Conservation (phyloP, 2,113 vertebrate species). For the Globicephala melas region DNA sequence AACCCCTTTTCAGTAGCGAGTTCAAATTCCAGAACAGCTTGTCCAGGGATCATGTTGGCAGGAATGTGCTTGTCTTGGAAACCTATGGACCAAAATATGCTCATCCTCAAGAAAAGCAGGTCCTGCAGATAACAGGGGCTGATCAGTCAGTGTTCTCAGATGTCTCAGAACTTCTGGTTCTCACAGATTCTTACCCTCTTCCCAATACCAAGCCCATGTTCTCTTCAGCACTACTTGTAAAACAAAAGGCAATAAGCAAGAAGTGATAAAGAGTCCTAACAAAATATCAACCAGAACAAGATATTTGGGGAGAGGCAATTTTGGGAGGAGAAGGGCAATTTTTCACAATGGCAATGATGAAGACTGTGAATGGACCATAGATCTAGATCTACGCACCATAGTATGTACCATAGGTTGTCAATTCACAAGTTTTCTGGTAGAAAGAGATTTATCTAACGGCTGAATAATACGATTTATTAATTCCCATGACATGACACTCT, state of each 20-base stretch:
- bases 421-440: background rate
- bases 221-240: background rate
- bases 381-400: background rate
- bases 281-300: conserved; percentile 34
- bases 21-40: conserved; percentile 69
- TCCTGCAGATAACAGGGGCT: background rate
- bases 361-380: background rate
- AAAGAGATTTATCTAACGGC: background rate
- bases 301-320: background rate
- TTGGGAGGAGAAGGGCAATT: background rate
- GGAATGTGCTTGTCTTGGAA: conserved; percentile 69
- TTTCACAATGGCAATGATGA: background rate
- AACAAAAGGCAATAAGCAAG: conserved; percentile 13
- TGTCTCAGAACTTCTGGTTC: background rate
- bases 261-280: conserved; percentile 43
- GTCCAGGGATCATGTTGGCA: conserved; percentile 50
- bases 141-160: background rate
- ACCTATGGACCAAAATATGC: conserved; percentile 48
- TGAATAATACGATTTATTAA: background rate
- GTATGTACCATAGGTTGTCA: background rate
- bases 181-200: conserved; percentile 1
- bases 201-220: background rate
- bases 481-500: background rate
- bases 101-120: conserved; percentile 55
- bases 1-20: conserved; percentile 66